Evolutionary conservation across 2,113 vertebrate genomes (phyloP), one percentile per base, ranked within the genome.

Genomic region (Haliaeetus leucogaster): DNA sequence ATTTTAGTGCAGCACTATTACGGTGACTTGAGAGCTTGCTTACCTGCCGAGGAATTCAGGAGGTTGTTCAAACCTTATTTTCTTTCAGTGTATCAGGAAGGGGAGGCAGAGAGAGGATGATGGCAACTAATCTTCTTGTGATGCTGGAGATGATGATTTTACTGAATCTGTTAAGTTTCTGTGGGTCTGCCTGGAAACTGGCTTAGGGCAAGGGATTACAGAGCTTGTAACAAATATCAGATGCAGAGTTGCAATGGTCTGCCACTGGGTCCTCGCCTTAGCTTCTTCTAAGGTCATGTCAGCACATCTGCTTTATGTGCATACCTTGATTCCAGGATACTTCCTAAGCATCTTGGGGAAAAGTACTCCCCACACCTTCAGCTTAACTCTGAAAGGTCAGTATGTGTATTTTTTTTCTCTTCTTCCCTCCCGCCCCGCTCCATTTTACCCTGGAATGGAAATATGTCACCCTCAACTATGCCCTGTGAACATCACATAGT

Each of bases 61-160:
- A 80, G 53, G 13, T n/a, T 17, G 21, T 55, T 95, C 73, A 91
- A 61, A 87, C 16, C 25, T 76, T 20, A 5, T 85, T 81, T 90
- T 59, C 34, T 59, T 32, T 67, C 29, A 58, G 26, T 72, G 3
- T 65, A 65, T 85, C 43, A 34, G 71, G 29, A 76, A 70, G 12
- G 13, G n/a, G 6, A 80, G 21, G 66, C 58, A 93, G 78, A 85
- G 61, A 82, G 61, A 34, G 21, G 32, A 67, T 95, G 66, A 77
- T 59, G 65, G 55, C 58, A 90, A 17, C 62, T 94, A 93, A 95
- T 96, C 87, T 71, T 89, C 58, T 85, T 78, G 67, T 73, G 74
- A 34, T 96, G 70, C 81, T 85, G 70, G 71, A 72, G 73, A 77
- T 91, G 78, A 52, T 72, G 81, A 36, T 80, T 91, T 95, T 62